A percentile compares a stretch with the other conserved stretches of the same genome.
These are phyloP conservation scores for Mirza zaza DNA, from an alignment of 2,113 vertebrate genomes.

Conservation along the genomic window DNA sequence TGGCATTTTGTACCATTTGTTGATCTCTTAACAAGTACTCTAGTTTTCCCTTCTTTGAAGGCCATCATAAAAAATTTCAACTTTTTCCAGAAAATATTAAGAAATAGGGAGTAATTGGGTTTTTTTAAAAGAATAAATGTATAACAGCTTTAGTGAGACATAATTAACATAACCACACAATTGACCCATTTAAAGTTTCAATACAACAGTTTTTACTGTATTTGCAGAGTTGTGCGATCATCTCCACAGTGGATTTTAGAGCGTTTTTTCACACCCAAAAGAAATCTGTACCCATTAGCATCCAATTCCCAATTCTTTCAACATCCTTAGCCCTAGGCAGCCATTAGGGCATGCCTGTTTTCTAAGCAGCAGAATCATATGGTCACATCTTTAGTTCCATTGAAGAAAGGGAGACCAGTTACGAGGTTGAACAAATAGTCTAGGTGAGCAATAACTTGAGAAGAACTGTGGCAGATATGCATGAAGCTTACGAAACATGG, in stretches of 20 bases:
- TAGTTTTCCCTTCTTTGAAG: not conserved
- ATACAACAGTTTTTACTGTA: not conserved
- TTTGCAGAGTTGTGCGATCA: not conserved
- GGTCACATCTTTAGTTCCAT: not conserved
- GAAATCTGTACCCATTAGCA: not conserved
- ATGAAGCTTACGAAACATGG: not conserved
- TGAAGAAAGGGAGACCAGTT: not conserved
- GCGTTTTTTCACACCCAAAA: not conserved
- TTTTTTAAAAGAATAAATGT: not conserved
- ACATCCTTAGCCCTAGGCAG: no score
- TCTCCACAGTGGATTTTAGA: not conserved
- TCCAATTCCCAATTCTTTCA: not conserved
- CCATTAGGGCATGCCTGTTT: not conserved
- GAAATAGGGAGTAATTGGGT: not conserved
- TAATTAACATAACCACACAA: not conserved
- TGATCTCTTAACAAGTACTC: not conserved
- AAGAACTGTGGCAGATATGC: not conserved
- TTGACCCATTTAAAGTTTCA: not conserved
- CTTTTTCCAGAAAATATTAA: not conserved
- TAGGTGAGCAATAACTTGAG: not conserved
- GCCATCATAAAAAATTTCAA: not conserved
- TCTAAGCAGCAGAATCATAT: not conserved
- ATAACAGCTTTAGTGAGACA: not conserved
- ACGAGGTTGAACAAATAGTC: not conserved
- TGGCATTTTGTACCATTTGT: not conserved